Conservation (phyloP, 2,797 vertebrate genomes). For the Squalus acanthias region DNA sequence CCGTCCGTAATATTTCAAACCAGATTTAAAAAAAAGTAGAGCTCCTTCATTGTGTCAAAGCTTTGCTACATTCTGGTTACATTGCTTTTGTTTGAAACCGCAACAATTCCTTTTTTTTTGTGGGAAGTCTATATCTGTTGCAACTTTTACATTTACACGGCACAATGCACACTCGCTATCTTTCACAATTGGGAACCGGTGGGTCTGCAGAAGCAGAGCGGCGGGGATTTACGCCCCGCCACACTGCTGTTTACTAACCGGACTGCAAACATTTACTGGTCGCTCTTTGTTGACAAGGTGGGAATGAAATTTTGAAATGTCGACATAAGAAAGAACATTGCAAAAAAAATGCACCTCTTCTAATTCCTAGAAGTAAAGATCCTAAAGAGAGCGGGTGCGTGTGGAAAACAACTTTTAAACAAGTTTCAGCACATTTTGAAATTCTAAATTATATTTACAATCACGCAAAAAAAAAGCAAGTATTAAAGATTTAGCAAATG, state of each 20-base stretch:
- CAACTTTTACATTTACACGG: neutral
- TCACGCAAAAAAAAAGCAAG: neutral
- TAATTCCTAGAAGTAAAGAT: neutral
- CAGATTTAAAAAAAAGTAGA: conserved; percentile 45
- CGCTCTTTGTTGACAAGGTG: neutral
- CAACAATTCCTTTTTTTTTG: neutral
- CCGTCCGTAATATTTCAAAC: conserved; percentile 83
- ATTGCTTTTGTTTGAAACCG: neutral
- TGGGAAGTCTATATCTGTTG: neutral
- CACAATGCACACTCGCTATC: neutral
- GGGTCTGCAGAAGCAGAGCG: neutral
- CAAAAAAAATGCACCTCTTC: neutral
- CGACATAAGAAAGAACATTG: neutral
- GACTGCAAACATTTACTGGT: neutral
- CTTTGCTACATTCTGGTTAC: neutral
- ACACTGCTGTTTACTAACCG: neutral
- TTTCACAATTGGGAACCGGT: neutral
- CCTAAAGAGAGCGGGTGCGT: neutral
- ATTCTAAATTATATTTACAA: neutral
- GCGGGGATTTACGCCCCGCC: neutral
- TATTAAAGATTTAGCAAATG: neutral
- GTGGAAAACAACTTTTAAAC: neutral
- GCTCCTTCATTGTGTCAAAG: neutral
- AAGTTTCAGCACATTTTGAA: neutral
- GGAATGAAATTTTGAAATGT: neutral